Base-by-base conservation (phyloP, 2,113 vertebrate genomes). In the Marcusenius ussheri region DNA sequence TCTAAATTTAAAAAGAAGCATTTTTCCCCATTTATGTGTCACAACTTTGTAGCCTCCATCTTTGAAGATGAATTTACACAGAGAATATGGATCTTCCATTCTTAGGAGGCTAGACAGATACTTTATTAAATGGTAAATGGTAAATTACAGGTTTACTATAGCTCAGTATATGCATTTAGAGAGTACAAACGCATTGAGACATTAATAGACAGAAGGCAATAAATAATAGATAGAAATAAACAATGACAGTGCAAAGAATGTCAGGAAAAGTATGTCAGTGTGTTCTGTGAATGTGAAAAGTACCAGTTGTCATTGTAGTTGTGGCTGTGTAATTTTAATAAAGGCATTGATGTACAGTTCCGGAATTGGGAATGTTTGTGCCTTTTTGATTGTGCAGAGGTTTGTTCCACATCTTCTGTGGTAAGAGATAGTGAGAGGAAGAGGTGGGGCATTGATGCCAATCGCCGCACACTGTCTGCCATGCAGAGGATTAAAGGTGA, bases 401-500 rank as follows among this genome's bases (percentile, higher is more conserved):
- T 17, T 45, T 15, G 31, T 42, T 42, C 31, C 35, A 42, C 31
- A 19, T n/a, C 3, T 80, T 77, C 83, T 85, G 83, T 45, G 42
- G 24, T 49, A n/a, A n/a, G 90, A 83, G 91, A 80, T 70, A 70
- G 62, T 70, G 62, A 70, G 62, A 70, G 62, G n/a, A 31, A 88
- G 90, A 11, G 85, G 91, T 90, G 92, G 91, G 95, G 94, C 94
- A 94, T 90, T 85, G 90, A 92, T 90, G 93, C 89, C 56, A 90
- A 93, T 95, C 93, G 93, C 94, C 96, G 93, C 89, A 88, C 77
- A 90, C 91, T 91, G 93, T n/a, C 45, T 80, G 35, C 74, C 5
- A 19, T 15, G 74, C 45, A 53, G 94, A 93, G 95, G 93, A 95
- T 93, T 94, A 92, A 89, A 92, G 39, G 39, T 42, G 39, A 42